Evolutionary conservation across 2,888 invertebrate genomes (phyloP).

Genomic region (Metopia argyrocephala): DNA sequence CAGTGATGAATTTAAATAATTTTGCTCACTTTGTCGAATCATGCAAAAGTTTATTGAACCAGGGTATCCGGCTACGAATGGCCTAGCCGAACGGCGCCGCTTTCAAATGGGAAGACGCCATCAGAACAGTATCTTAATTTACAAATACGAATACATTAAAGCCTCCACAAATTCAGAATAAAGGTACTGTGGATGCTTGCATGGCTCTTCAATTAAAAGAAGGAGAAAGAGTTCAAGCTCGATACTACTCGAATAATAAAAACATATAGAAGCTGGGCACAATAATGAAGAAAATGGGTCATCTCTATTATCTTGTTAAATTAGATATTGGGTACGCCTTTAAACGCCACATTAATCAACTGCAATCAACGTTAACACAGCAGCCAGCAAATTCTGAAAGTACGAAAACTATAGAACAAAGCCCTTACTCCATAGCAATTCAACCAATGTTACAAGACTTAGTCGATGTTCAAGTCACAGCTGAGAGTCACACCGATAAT

Average conservation of each 20-base stretch:
- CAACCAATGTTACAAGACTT: background rate
- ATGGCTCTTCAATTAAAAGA: slow-evolving; percentile 36
- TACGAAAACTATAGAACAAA: background rate
- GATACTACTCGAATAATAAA: too few species aligned
- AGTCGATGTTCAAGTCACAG: too few species aligned
- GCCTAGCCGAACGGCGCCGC: slow-evolving; percentile 55
- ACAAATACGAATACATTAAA: slow-evolving; percentile 36
- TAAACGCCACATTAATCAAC: slow-evolving; percentile 40
- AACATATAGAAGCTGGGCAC: too few species aligned
- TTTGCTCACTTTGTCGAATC: slow-evolving; percentile 17
- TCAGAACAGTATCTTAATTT: slow-evolving; percentile 48
- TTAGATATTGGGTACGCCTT: slow-evolving; percentile 20
- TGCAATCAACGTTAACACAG: slow-evolving; percentile 1
- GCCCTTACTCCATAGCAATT: too few species aligned
- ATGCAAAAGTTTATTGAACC: slow-evolving; percentile 59
- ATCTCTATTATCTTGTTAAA: too few species aligned
- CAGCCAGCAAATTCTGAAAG: background rate
- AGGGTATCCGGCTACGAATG: slow-evolving; percentile 51
- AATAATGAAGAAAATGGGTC: too few species aligned
- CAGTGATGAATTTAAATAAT: slow-evolving; percentile 49
- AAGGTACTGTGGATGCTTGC: background rate
- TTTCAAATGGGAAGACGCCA: slow-evolving; percentile 46
- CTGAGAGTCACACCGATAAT: too few species aligned
- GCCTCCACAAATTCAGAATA: background rate
- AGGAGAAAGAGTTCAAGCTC: slow-evolving; percentile 41